Conservation (phyloP, 2,797 vertebrate species). For the Glossophaga mutica region DNA sequence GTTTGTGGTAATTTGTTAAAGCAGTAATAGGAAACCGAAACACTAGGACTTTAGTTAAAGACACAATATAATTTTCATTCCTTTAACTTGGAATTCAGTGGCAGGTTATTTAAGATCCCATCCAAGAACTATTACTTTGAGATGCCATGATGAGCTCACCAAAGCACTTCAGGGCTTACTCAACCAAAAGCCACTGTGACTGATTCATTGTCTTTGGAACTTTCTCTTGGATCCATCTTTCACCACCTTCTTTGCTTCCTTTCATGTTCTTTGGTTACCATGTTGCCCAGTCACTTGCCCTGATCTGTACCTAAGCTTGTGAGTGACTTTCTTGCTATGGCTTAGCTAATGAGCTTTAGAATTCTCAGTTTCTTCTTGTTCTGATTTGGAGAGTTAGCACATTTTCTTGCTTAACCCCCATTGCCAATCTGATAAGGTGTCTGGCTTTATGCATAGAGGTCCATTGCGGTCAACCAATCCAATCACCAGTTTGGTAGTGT, state of each 20-base stretch:
- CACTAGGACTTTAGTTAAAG: background rate
- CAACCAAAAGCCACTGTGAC: background rate
- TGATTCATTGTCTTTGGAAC: background rate
- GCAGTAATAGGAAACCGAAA: background rate
- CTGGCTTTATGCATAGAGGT: background rate
- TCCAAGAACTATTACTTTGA: background rate
- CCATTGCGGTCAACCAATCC: background rate
- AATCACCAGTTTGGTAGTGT: background rate
- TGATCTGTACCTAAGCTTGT: background rate
- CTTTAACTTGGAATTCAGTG: background rate
- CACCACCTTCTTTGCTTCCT: background rate
- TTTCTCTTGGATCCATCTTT: background rate
- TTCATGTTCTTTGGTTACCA: background rate
- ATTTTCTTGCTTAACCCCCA: background rate
- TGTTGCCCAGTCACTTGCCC: background rate
- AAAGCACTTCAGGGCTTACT: background rate
- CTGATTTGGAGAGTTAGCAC: background rate
- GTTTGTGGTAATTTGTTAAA: background rate
- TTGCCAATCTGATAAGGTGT: background rate
- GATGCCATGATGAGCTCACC: background rate
- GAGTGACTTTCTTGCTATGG: background rate
- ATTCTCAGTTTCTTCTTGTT: background rate
- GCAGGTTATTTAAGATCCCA: background rate
- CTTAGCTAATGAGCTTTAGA: background rate
- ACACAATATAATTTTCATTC: background rate